phyloP scores from a whole-genome alignment of 2,888 invertebrate species.

The Melinaea marsaeus region DNA sequence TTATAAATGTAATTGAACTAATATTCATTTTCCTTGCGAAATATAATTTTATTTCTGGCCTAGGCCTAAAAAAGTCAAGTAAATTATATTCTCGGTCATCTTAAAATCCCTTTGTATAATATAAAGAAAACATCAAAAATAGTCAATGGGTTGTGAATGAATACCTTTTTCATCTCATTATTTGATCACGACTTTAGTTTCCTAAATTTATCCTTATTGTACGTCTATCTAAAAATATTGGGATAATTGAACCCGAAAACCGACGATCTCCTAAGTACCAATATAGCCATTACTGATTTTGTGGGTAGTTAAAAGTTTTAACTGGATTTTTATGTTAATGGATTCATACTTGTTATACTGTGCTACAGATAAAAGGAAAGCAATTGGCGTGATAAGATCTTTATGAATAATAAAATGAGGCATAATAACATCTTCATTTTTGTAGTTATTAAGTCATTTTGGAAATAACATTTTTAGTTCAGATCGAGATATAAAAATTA shows the following conservation, averaged over 20 bases:
- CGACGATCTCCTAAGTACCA: conserved; percentile 3
- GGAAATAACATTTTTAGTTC: background rate
- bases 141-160: conserved; percentile 54
- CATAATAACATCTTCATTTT: background rate
- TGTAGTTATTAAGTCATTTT: background rate
- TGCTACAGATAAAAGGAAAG: background rate
- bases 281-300: conserved; percentile 23
- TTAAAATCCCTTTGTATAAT: conserved; percentile 44
- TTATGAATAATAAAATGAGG: background rate
- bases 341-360: conserved; percentile 12
- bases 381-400: background rate
- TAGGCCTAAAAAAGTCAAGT: background rate
- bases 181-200: conserved; percentile 48
- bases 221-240: conserved; percentile 19
- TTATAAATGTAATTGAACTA: too few relatives aligned
- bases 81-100: conserved; percentile 12
- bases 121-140: conserved; percentile 46
- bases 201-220: conserved; percentile 37
- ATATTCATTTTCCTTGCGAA: too few relatives aligned
- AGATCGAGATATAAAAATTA: background rate
- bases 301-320: conserved; percentile 21
- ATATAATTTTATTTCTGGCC: background rate
- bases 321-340: conserved; percentile 21
- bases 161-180: conserved; percentile 45
- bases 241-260: conserved; percentile 12